These are phyloP conservation scores for Mus spretus DNA, from an alignment of 2,797 vertebrate genomes.

Conservation along the genomic window DNA sequence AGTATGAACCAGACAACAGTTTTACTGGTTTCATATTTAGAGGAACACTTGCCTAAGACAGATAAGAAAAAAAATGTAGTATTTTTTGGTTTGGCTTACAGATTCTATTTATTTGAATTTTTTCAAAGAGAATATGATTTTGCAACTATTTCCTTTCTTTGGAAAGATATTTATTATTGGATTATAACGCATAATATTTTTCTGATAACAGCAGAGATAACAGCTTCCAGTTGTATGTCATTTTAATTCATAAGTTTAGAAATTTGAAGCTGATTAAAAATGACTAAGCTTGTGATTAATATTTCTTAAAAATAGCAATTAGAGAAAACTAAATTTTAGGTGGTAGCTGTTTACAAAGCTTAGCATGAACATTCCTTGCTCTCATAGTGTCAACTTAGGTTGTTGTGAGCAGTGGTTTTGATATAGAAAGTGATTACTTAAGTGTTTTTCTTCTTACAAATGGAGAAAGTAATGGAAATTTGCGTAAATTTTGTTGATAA, in stretches of 20 bases:
- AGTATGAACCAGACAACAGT: neutral
- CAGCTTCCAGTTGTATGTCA: neutral
- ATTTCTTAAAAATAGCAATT: neutral
- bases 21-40: neutral
- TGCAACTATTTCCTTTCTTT: neutral
- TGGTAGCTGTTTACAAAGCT: neutral
- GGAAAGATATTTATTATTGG: neutral
- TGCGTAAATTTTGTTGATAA: slow-evolving; percentile 7
- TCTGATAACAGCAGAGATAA: neutral
- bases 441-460: neutral
- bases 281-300: neutral
- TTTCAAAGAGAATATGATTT: neutral
- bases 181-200: neutral
- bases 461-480: neutral
- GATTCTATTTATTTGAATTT: neutral
- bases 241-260: neutral
- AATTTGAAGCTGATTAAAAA: slow-evolving; percentile 14
- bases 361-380: neutral
- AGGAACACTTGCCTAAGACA: neutral
- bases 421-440: neutral
- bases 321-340: neutral
- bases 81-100: neutral
- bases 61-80: neutral
- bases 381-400: neutral
- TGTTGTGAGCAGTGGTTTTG: slow-evolving; percentile 14